Base-by-base conservation (phyloP, 1,140 invertebrate species). In the Apis cerana region DNA sequence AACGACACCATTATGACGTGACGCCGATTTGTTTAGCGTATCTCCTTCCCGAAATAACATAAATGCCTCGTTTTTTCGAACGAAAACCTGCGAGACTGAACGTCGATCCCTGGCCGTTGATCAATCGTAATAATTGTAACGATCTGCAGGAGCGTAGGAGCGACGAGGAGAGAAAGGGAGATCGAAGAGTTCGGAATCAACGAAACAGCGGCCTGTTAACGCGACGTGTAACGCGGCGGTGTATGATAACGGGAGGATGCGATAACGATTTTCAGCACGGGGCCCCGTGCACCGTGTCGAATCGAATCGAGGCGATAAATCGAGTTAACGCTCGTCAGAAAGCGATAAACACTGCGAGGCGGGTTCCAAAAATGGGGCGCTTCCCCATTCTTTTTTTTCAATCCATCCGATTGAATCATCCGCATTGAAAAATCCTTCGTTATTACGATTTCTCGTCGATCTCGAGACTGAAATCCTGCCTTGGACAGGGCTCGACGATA, bases 201-300 rank as follows among this genome's bases (percentile, higher is more conserved):
- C n/a, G n/a, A n/a, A n/a, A n/a, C n/a, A n/a, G n/a, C n/a, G n/a
- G n/a, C n/a, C n/a, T n/a, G 83, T 82, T 80, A 80, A 74, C 79
- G 33, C 58, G 23, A 27, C 52, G 62, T 65, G 67, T 70, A 81
- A 84, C 54, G 62, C 9, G 77, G 67, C 23, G 65, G 48, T 43
- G 27, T 61, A 68, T 58, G 69, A 80, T 80, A 80, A 80, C 69
- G 54, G 59, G 50, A 50, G 54, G 62, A 72, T 27, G 70, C 65
- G 83, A 84, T 81, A 81, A 75, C 58, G 72, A 81, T 81, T 81
- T 61, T 52, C 43, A 75, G 23, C 72, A 52, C 64, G 72, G 43
- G 52, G 2, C 13, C n/a, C 13, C 27, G 48, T 67, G 72, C n/a
- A 13, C 17, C 58, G 54, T 7, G 80, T 43, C 33, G 33, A 43